A percentile compares a stretch with the other conserved stretches of the same genome.
phyloP scores from a whole-genome alignment of 2,797 vertebrate genomes.

The Myotis daubentonii region DNA sequence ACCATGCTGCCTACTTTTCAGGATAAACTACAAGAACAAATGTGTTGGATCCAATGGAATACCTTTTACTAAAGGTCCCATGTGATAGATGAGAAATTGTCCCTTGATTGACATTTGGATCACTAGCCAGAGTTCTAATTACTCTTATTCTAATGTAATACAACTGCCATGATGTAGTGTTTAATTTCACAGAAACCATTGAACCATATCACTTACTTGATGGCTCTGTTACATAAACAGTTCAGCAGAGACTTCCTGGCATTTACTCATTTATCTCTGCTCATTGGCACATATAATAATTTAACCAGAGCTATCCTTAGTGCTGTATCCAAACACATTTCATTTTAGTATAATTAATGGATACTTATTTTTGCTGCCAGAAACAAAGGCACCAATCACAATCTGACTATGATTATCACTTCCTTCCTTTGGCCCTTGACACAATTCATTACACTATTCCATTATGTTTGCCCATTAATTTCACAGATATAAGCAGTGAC shows the following conservation, averaged over 20 bases:
- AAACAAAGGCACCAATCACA: slow-evolving; percentile 41
- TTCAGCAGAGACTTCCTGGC: slow-evolving; percentile 41
- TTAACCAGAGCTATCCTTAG: slow-evolving; percentile 16
- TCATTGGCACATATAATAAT: slow-evolving; percentile 43
- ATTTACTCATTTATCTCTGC: slow-evolving; percentile 41
- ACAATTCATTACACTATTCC: slow-evolving; percentile 31
- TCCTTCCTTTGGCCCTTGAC: slow-evolving; percentile 35
- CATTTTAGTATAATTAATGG: slow-evolving; percentile 55
- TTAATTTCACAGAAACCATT: slow-evolving; percentile 60
- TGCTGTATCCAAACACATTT: slow-evolving; percentile 35
- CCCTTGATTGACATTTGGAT: slow-evolving; percentile 8
- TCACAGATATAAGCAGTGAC: slow-evolving; percentile 39
- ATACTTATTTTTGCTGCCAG: slow-evolving; percentile 57
- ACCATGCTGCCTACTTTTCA: background rate
- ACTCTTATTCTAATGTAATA: slow-evolving; percentile 16
- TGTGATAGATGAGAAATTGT: slow-evolving; percentile 35
- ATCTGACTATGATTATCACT: slow-evolving; percentile 37
- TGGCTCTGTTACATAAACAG: slow-evolving; percentile 32
- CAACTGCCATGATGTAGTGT: background rate
- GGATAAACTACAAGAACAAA: background rate
- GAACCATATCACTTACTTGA: slow-evolving; percentile 32
- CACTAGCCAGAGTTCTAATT: slow-evolving; percentile 24
- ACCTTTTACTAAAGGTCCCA: slow-evolving; percentile 29
- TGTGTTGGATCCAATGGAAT: background rate
- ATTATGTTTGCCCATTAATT: slow-evolving; percentile 45